These are phyloP conservation scores for Shinisaurus crocodilurus DNA, from an alignment of 2,113 vertebrate species.

Conservation along the genomic window DNA sequence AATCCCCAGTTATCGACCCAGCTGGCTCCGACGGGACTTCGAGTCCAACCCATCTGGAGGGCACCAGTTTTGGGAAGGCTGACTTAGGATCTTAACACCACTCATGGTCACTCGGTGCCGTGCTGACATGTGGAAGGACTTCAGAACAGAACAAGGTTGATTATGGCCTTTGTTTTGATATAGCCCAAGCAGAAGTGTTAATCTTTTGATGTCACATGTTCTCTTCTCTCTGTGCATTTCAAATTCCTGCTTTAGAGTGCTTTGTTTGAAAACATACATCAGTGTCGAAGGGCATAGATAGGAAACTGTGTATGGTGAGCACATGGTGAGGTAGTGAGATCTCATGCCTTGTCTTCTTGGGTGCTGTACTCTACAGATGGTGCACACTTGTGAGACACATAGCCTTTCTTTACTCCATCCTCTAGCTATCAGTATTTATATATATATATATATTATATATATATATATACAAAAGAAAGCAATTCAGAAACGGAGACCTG, in stretches of 20 bases:
- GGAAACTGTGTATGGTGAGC: background rate
- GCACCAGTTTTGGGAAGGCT: no score
- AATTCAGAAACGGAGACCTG: background rate
- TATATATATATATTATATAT: no score
- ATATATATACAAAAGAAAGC: background rate
- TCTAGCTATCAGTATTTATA: background rate
- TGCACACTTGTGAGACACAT: background rate
- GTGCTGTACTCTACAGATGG: background rate
- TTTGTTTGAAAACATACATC: background rate
- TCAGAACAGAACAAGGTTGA: conserved; percentile 24
- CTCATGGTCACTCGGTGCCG: conserved; percentile 1
- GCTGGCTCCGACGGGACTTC: no score
- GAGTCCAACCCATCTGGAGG: no score
- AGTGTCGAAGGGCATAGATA: background rate
- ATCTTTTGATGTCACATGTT: background rate
- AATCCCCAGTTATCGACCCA: no score
- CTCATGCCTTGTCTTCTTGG: background rate
- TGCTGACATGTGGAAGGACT: background rate
- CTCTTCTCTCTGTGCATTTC: background rate
- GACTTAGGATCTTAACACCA: background rate
- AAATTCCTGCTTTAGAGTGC: background rate
- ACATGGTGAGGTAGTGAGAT: background rate
- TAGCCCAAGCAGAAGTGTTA: background rate
- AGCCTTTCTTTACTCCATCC: background rate
- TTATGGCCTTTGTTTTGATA: background rate